Evolutionary conservation across 2,888 invertebrate genomes (phyloP).

Genomic region (Acrocera orbiculus): DNA sequence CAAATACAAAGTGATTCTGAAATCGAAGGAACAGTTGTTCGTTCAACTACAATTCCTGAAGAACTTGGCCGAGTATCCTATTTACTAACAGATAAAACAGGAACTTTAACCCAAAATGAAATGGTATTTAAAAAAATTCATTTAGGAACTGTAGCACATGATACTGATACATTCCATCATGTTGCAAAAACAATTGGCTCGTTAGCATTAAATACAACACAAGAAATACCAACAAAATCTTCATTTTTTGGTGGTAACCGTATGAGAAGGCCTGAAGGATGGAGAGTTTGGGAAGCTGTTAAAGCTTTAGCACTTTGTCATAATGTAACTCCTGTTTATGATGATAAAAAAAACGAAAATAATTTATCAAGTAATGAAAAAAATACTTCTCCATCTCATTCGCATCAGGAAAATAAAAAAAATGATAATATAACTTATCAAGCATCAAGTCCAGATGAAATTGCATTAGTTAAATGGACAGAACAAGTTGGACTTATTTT

Average conservation of each 20-base stretch:
- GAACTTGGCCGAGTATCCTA: constrained; percentile 93
- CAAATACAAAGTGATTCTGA: constrained; percentile 84
- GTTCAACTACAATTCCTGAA: constrained; percentile 97
- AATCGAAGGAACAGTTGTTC: constrained; percentile 85
- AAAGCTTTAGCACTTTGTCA: constrained; percentile 93
- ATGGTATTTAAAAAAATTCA: constrained; percentile 96
- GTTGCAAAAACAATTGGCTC: constrained; percentile 28
- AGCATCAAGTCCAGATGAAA: constrained; percentile 86
- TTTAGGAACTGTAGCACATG: constrained; percentile 82
- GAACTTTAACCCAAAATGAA: constrained; percentile 95
- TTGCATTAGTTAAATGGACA: constrained; percentile 82
- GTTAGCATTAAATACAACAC: constrained; percentile 19
- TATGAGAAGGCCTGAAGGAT: constrained; percentile 49
- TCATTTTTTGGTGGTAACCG: constrained; percentile 18
- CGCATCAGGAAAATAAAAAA: constrained; percentile 25
- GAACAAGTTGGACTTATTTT: constrained; percentile 54
- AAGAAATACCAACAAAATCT: constrained; percentile 13
- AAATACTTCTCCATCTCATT: constrained; percentile 26
- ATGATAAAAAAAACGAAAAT: too few species aligned
- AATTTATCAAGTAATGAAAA: constrained; percentile 9
- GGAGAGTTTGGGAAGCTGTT: constrained; percentile 74
- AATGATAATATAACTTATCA: constrained; percentile 35
- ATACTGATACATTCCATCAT: constrained; percentile 39
- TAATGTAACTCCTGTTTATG: constrained; percentile 96
- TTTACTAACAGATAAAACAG: constrained; percentile 95